phyloP scores from a whole-genome alignment of 2,797 vertebrate genomes.

The Crocodylus rhombifer region DNA sequence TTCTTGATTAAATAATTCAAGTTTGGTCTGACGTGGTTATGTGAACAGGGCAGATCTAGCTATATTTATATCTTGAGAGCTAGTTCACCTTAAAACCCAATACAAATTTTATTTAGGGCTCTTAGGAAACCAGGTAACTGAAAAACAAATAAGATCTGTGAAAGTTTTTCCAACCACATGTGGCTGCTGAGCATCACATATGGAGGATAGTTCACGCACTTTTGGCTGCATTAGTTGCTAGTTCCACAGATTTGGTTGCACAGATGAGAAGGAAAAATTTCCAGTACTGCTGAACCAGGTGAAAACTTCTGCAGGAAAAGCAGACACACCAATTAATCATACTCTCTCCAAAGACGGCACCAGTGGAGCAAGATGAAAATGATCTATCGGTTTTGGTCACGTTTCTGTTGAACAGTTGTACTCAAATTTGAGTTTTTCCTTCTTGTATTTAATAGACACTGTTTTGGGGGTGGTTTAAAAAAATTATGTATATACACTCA shows the following conservation, averaged over 20 bases:
- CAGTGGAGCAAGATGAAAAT: background rate
- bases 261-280: background rate
- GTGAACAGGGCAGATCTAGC: slow-evolving; percentile 9
- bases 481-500: background rate
- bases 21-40: slow-evolving; percentile 32
- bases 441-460: background rate
- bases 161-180: background rate
- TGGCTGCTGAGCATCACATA: background rate
- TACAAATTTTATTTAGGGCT: background rate
- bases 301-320: background rate
- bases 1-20: slow-evolving; percentile 58
- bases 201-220: background rate
- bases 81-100: slow-evolving; percentile 24
- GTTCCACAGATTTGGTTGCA: background rate
- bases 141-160: background rate
- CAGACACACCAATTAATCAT: background rate
- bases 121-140: background rate
- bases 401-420: background rate
- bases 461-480: background rate
- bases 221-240: background rate
- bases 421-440: background rate
- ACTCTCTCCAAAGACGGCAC: background rate
- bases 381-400: background rate
- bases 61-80: slow-evolving; percentile 34
- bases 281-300: background rate